Evolutionary conservation across 2,113 vertebrate genomes (phyloP).

Genomic region (Equus quagga): DNA sequence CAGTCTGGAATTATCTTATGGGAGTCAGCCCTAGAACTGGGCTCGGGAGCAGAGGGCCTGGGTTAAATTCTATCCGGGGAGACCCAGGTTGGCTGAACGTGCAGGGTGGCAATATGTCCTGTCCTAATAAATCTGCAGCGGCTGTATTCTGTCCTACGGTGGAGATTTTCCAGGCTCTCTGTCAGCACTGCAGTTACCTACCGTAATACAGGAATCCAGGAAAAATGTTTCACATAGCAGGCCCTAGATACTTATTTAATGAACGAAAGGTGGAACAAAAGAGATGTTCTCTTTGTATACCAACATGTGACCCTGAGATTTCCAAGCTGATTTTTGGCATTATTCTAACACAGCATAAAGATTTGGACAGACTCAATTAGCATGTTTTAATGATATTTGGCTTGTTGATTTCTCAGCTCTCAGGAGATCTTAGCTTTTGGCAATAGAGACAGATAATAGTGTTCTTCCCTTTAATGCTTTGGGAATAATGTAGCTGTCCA

Average conservation of each 20-base stretch:
- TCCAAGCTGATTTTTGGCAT: neutral
- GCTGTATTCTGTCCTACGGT: neutral
- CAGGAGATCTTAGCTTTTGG: neutral
- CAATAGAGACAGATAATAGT: neutral
- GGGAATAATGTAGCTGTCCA: neutral
- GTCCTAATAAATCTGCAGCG: neutral
- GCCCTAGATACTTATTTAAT: neutral
- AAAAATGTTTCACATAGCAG: neutral
- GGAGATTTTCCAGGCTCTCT: neutral
- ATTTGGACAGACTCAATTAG: neutral
- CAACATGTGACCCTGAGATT: neutral
- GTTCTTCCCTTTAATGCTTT: neutral
- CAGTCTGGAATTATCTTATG: neutral
- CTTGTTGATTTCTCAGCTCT: slow-evolving; percentile 30
- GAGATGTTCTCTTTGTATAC: neutral
- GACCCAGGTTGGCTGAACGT: neutral
- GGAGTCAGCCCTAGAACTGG: neutral
- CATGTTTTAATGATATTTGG: neutral
- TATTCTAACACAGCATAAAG: neutral
- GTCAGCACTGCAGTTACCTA: neutral
- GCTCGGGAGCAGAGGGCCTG: neutral
- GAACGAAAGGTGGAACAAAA: neutral
- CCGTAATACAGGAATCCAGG: neutral
- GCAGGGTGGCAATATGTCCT: neutral
- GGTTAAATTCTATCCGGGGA: neutral